Evolutionary conservation across 1,140 invertebrate genomes (phyloP), one percentile per base, ranked within the genome.

Genomic region (Heliconius eleuchia): DNA sequence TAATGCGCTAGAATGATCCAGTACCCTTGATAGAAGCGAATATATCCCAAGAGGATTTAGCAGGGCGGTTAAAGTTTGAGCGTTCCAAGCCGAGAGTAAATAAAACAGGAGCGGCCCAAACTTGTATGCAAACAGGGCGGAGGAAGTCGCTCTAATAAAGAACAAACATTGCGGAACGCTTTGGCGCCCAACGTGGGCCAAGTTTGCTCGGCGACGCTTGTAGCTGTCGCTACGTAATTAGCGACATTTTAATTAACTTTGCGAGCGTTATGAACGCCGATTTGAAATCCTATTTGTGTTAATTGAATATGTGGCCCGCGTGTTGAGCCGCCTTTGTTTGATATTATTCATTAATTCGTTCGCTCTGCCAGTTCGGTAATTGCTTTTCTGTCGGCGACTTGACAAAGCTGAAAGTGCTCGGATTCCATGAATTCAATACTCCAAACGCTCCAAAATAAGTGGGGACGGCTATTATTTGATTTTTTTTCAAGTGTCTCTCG

Each of bases 161-260:
- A 86, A 86, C 88, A 93, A 92, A 93, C 88, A 92, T 86, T 91
- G 89, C 83, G 87, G 87, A 83, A 82, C 84, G 84, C 74, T 85
- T 88, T 91, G 89, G 90, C 88, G 90, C 88, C 87, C 90, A 87
- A 86, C 86, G 81, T 83, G 86, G 85, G 74, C 60, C 74, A 60
- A 66, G 74, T 66, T 75, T 39, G 74, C 60, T 66, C 60, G 57
- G 55, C 37, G 57, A 42, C 7, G 83, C 81, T 84, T 85, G 83
- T 83, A 83, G 84, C 83, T 82, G 85, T 83, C 86, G 83, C 76
- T 81, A 82, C 83, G 84, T 88, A 90, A 92, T 93, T 92, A 91
- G 84, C 86, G 87, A 89, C 85, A 89, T 91, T 92, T 91, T 91
- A 90, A 94, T 92, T 92, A 92, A 91, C 91, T 92, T 90, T 88